Base-by-base conservation (phyloP, 1,140 invertebrate genomes). In the Drosophila eugracilis region DNA sequence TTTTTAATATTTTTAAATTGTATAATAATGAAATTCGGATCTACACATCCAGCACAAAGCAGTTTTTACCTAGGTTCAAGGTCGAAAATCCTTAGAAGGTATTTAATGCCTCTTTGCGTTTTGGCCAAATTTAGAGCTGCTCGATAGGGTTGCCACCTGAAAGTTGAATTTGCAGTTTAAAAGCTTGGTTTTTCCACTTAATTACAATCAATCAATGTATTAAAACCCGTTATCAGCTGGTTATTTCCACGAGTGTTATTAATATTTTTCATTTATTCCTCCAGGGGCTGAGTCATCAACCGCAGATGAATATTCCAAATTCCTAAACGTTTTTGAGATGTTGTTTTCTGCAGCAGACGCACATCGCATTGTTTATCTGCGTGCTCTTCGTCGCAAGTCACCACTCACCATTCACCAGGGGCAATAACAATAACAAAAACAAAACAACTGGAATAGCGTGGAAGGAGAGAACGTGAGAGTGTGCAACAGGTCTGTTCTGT, bases 401-500 rank as follows among this genome's bases (percentile, higher is more conserved):
- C n/a, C 48, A 72, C 54, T 71, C 48, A 60, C 53, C 47, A 39
- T 34, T 22, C 26, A 2, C 24, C n/a, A n/a, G n/a, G n/a, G 14
- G 28, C n/a, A 42, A 24, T 24, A 44, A 73, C 34, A 47, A 72
- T 3, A 53, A 44, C 28, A 73, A 74, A 21, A 39, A 73, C 67
- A 60, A 52, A 14, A 42, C 30, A 37, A 50, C 34, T 71, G 44
- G 39, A 65, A 39, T 15, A 36, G 24, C 37, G 50, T 42, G 39
- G 65, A 44, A 50, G 15, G 44, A 24, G 44, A 36, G 24, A 17
- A 19, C 24, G 24, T 24, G 26, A 42, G 70, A 22, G 37, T 36
- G 59, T 75, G 72, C 71, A 75, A 75, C 72, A 74, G 70, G 71
- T 74, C 24, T 24, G 24, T 42, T 32, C 30, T 12, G 15, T 15